Percentiles rank a stretch among this genome's conserved stretches.
Evolutionary conservation across 1,140 invertebrate species (phyloP).

Genomic region (Scaptomyza pallida): DNA sequence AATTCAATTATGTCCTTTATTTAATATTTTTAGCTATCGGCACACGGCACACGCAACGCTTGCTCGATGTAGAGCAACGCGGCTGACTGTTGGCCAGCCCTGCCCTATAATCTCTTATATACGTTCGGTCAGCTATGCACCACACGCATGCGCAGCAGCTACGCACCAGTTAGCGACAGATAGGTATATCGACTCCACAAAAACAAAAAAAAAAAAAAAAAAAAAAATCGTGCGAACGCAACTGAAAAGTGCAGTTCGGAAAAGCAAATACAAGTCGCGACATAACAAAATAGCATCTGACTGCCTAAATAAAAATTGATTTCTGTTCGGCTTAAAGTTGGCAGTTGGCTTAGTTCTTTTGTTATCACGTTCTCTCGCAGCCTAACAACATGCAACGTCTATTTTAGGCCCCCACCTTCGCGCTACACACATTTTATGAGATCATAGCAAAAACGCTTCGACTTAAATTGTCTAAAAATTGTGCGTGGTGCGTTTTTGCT

Average conservation of each 20-base stretch:
- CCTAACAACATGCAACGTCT: constrained; percentile 60
- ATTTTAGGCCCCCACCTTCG: constrained; percentile 70
- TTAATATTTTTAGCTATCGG: constrained; percentile 25
- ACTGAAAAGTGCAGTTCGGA: constrained; percentile 39
- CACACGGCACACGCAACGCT: constrained; percentile 52
- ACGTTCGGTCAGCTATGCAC: constrained; percentile 79
- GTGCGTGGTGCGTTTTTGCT: constrained; percentile 61
- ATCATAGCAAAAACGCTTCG: constrained; percentile 77
- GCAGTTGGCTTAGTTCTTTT: constrained; percentile 43
- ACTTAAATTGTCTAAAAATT: constrained; percentile 51
- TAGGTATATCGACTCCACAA: constrained; percentile 42
- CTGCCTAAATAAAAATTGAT: constrained; percentile 75
- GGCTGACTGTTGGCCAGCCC: constrained; percentile 83
- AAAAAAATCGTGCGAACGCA: constrained; percentile 30
- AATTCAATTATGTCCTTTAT: constrained; percentile 10
- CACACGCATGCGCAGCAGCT: constrained; percentile 76
- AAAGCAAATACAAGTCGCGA: constrained; percentile 48
- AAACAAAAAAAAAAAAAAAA: constrained; percentile 33
- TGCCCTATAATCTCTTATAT: constrained; percentile 84
- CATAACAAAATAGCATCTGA: constrained; percentile 45
- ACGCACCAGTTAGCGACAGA: constrained; percentile 82
- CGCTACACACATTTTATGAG: constrained; percentile 69
- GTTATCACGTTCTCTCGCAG: constrained; percentile 52
- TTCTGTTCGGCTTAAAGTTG: constrained; percentile 51
- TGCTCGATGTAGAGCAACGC: constrained; percentile 82